A percentile compares a stretch with the other conserved stretches of the same genome.
Evolutionary conservation across 1,140 invertebrate species (phyloP).

Genomic region (Potamilus streckersoni): DNA sequence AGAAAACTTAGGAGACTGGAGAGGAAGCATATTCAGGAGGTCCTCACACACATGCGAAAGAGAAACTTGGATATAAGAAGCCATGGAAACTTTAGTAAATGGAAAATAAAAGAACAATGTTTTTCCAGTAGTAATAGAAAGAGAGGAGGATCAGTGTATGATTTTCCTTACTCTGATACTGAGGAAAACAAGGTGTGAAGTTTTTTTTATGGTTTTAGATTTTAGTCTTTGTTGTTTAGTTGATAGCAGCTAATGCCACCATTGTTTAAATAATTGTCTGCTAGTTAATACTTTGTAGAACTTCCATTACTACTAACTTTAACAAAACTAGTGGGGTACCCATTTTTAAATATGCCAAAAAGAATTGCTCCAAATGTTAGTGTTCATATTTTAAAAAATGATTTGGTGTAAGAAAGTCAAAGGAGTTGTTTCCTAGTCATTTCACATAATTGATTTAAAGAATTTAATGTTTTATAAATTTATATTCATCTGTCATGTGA

Average conservation of each 20-base stretch:
- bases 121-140: background rate
- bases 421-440: too few relatives aligned
- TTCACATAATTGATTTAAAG: too few relatives aligned
- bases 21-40: slow-evolving; percentile 37
- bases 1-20: slow-evolving; percentile 43
- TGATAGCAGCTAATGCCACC: too few relatives aligned
- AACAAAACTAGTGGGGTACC: background rate
- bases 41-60: slow-evolving; percentile 1
- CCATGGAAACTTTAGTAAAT: slow-evolving; percentile 7
- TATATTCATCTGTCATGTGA: too few relatives aligned
- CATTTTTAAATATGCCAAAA: too few relatives aligned
- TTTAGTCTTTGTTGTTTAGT: background rate
- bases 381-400: too few relatives aligned
- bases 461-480: too few relatives aligned
- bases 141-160: slow-evolving; percentile 5
- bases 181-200: slow-evolving; percentile 5
- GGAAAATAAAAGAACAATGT: slow-evolving; percentile 5
- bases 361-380: too few relatives aligned
- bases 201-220: background rate
- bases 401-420: too few relatives aligned
- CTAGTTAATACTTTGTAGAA: background rate
- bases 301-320: background rate
- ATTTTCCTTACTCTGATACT: slow-evolving; percentile 15
- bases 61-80: background rate
- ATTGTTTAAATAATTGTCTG: background rate